phyloP scores from a whole-genome alignment of 2,113 vertebrate species.

The Catharus fuscescens region DNA sequence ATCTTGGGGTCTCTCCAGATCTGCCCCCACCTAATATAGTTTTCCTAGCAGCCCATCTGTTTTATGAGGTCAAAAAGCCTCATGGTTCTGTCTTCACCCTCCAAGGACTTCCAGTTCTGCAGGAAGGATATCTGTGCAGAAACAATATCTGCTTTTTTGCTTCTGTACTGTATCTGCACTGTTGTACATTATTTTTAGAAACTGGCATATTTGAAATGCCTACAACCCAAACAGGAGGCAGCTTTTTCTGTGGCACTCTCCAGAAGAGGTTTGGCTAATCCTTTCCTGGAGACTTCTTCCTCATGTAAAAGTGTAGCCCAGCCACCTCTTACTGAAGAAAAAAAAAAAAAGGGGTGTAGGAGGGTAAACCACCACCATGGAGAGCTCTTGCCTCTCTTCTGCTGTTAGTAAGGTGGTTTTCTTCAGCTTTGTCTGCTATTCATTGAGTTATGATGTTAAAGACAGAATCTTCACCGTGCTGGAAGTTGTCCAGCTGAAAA shows the following conservation, averaged over 20 bases:
- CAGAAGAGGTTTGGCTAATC: background rate
- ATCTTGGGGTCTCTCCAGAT: slow-evolving; percentile 18
- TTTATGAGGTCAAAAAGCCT: slow-evolving; percentile 15
- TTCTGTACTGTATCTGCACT: background rate
- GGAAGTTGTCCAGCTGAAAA: background rate
- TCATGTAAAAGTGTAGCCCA: background rate
- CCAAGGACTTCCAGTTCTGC: slow-evolving; percentile 50
- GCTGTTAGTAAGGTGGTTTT: background rate
- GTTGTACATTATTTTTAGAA: slow-evolving; percentile 54
- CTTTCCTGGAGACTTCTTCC: background rate
- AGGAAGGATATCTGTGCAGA: background rate
- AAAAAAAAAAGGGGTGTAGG: rapidly evolving
- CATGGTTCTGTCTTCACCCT: slow-evolving; percentile 14
- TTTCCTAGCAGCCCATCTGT: background rate
- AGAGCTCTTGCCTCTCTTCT: background rate
- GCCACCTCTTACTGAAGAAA: background rate
- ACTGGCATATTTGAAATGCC: slow-evolving; percentile 25
- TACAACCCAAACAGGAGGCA: background rate
- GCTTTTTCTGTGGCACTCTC: background rate
- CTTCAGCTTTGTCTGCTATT: background rate
- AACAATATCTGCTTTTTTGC: slow-evolving; percentile 11
- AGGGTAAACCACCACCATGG: background rate
- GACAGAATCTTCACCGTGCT: background rate
- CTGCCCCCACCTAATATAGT: background rate
- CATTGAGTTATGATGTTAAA: background rate